Evolutionary conservation across 2,888 invertebrate genomes (phyloP).

Genomic region (Scelioninae gen. 1): DNA sequence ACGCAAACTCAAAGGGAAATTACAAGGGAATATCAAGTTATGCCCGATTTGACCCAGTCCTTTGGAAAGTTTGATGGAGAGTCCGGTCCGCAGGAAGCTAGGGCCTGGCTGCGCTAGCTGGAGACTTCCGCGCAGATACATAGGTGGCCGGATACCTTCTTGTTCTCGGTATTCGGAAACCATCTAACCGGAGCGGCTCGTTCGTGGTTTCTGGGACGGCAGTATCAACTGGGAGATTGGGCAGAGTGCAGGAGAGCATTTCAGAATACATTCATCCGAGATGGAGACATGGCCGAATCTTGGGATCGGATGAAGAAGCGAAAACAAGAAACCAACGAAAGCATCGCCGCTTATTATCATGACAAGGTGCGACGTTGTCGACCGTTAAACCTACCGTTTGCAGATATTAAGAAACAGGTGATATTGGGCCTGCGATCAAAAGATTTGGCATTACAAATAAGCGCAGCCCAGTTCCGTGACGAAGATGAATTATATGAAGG

Average conservation of each 20-base stretch:
- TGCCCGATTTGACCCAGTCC: conserved; percentile 28
- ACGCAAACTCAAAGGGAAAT: background rate
- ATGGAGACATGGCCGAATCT: conserved; percentile 1
- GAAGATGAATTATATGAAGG: conserved; percentile 20
- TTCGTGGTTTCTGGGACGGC: conserved; percentile 21
- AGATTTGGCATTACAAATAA: conserved; percentile 26
- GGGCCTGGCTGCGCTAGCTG: conserved; percentile 19
- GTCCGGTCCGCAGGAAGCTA: conserved; percentile 13
- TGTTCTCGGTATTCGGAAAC: background rate
- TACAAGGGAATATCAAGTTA: conserved; percentile 20
- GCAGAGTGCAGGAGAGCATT: conserved; percentile 15
- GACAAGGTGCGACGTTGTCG: conserved; percentile 37
- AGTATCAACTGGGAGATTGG: conserved; percentile 1
- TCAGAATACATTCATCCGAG: conserved; percentile 24
- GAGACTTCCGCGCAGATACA: conserved; percentile 16
- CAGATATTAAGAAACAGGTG: conserved; percentile 26
- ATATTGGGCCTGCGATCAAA: conserved; percentile 19
- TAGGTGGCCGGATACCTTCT: conserved; percentile 15
- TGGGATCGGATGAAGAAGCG: conserved; percentile 31
- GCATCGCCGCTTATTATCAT: conserved; percentile 20
- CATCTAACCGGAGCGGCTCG: conserved; percentile 14
- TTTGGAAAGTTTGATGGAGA: conserved; percentile 25
- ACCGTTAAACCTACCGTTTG: conserved; percentile 10
- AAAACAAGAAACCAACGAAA: background rate
- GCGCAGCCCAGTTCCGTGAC: background rate